Evolutionary conservation across 2,797 vertebrate genomes (phyloP), one percentile per base, ranked within the genome.

Genomic region (Acrossocheilus fasciatus): DNA sequence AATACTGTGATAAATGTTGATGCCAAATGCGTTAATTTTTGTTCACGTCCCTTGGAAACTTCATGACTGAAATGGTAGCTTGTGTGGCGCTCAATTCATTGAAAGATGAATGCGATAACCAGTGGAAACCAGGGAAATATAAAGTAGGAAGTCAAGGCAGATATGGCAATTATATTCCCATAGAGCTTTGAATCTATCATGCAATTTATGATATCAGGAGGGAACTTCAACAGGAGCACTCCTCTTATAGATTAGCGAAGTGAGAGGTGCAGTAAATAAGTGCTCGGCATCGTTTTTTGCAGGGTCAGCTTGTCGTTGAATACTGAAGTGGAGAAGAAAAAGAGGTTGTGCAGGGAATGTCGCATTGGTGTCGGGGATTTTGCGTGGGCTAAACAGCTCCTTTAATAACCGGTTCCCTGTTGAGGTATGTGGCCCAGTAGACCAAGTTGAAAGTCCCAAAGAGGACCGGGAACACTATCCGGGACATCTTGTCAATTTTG

Each of bases 401-500:
- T 95, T 98, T 98, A 90, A 98, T 97, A 72, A 97, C 97, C 0
- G 97, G 97, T 90, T 98, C 98, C 94, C 98, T 96, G 93, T 99
- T 99, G 93, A 99, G 96, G 95, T 99, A 99, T 0, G 98, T 99
- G 74, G 98, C 98, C 98, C 98, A 99, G 94, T 99, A 99, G 62
- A 99, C 98, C 88, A 99, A 94, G 93, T 99, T 99, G 93, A 99
- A 99, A 88, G 97, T 98, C 92, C 98, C 98, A 88, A 99, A 99
- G 82, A 99, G 94, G 78, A 99, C 95, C 0, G 98, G 98, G 89
- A 99, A 99, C 88, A 99, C 96, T 89, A 99, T 98, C 89, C 98
- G 95, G 91, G 98, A 97, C 98, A 99, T 98, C 94, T 99, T 99
- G 95, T 99, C 98, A 45, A 99, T 99, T 94, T 98, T 99, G 95